Percentiles rank a stretch among this genome's conserved stretches.
phyloP scores from a whole-genome alignment of 2,888 invertebrate species.

The Polietes domitor region DNA sequence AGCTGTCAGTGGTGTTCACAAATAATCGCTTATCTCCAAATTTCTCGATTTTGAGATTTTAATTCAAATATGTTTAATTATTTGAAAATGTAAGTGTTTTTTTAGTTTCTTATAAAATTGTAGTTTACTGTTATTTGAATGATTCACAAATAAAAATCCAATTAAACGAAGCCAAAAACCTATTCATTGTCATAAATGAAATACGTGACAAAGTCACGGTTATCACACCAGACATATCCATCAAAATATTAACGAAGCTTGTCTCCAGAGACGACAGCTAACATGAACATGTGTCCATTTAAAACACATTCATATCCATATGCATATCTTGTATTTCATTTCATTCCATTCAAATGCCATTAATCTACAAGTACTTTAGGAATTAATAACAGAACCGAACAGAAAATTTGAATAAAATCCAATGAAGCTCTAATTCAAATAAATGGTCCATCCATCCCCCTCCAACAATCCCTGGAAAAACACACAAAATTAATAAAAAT shows the following conservation, averaged over 20 bases:
- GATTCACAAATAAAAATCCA: no score
- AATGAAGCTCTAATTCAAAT: background rate
- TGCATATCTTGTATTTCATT: no score
- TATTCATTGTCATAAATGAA: no score
- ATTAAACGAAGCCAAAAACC: no score
- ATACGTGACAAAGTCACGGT: slow-evolving; percentile 81
- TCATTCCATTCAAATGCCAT: background rate
- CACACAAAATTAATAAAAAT: background rate
- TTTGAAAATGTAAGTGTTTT: no score
- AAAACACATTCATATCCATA: slow-evolving; percentile 3
- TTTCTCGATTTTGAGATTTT: no score
- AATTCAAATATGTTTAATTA: no score
- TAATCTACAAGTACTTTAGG: background rate
- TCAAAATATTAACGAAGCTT: background rate
- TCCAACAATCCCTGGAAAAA: background rate
- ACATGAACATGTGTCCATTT: background rate
- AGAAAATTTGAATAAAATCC: background rate
- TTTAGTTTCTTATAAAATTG: no score
- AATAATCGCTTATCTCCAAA: no score
- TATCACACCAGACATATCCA: slow-evolving; percentile 68
- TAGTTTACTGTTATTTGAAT: no score
- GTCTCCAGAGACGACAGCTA: background rate
- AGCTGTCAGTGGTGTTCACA: no score
- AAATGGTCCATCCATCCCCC: background rate
- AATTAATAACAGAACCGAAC: background rate